Evolutionary conservation across 2,113 vertebrate species (phyloP).

Genomic region (Platichthys stellatus): DNA sequence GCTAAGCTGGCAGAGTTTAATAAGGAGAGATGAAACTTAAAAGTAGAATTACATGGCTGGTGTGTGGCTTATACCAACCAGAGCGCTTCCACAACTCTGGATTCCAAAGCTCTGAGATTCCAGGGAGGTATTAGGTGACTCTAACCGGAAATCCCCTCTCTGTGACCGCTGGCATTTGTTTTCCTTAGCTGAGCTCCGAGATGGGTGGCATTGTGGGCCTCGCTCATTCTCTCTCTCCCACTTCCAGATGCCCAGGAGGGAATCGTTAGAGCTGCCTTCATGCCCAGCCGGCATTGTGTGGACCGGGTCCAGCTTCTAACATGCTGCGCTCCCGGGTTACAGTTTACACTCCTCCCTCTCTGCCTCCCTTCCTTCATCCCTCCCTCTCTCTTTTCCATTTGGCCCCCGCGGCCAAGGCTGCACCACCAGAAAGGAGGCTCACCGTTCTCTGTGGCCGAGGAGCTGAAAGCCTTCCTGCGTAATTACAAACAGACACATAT

Average conservation of each 20-base stretch:
- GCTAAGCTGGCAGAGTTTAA: constrained; percentile 55
- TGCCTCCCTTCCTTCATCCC: constrained; percentile 50
- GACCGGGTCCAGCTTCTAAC: constrained; percentile 68
- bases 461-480: constrained; percentile 57
- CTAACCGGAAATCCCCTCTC: constrained; percentile 78
- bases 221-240: constrained; percentile 66
- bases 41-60: constrained; percentile 56
- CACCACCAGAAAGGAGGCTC: constrained; percentile 62
- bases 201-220: constrained; percentile 78
- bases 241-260: constrained; percentile 75
- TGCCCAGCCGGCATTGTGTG: constrained; percentile 74
- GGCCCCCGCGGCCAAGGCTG: constrained; percentile 65
- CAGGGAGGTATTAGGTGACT: constrained; percentile 77
- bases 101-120: constrained; percentile 74
- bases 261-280: constrained; percentile 73
- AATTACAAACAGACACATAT: constrained; percentile 67
- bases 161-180: constrained; percentile 76
- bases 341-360: constrained; percentile 63
- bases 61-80: constrained; percentile 54
- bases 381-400: constrained; percentile 61
- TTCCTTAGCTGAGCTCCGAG: constrained; percentile 72
- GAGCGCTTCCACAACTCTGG: constrained; percentile 56
- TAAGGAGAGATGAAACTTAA: constrained; percentile 60
- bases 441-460: constrained; percentile 47
- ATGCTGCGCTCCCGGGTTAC: constrained; percentile 63